A percentile compares a stretch with the other conserved stretches of the same genome.
These are phyloP conservation scores for Endotricha flammealis DNA, from an alignment of 2,888 invertebrate species.

Conservation along the genomic window DNA sequence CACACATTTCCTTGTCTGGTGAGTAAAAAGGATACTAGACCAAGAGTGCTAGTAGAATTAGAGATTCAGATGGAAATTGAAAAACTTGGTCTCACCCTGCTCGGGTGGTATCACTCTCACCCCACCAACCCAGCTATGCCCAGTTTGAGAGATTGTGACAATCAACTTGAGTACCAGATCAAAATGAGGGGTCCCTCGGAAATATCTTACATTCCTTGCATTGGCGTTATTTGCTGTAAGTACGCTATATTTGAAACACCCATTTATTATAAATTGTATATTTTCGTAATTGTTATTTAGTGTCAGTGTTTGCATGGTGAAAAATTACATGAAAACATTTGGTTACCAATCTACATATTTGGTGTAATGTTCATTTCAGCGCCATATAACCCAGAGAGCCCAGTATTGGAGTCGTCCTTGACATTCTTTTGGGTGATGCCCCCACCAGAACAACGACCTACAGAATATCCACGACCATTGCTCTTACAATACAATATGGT, in stretches of 20 bases:
- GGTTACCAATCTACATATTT: too few species aligned
- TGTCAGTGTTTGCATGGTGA: too few species aligned
- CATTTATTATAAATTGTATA: too few species aligned
- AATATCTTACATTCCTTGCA: constrained; percentile 94
- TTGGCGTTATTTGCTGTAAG: constrained; percentile 95
- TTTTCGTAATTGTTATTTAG: too few species aligned
- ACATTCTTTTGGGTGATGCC: constrained; percentile 97
- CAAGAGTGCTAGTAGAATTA: constrained; percentile 86
- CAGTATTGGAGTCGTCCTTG: constrained; percentile 88
- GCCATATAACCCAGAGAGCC: constrained; percentile 89
- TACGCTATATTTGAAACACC: too few species aligned
- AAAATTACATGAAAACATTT: too few species aligned
- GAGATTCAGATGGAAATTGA: constrained; percentile 92
- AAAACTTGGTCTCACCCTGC: constrained; percentile 86
- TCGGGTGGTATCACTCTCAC: constrained; percentile 98
- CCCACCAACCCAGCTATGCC: constrained; percentile 92
- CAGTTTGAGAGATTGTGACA: constrained; percentile 91
- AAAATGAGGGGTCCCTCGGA: constrained; percentile 95
- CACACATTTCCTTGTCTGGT: constrained; percentile 93
- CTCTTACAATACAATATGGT: constrained; percentile 90
- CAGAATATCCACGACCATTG: constrained; percentile 96
- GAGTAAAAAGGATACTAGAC: constrained; percentile 87
- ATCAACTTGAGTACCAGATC: constrained; percentile 96
- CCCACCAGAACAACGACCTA: constrained; percentile 94
- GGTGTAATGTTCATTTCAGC: constrained; percentile 72